Evolutionary conservation across 2,797 vertebrate species (phyloP), one percentile per base, ranked within the genome.

Genomic region (Catamblyrhynchus diadema): DNA sequence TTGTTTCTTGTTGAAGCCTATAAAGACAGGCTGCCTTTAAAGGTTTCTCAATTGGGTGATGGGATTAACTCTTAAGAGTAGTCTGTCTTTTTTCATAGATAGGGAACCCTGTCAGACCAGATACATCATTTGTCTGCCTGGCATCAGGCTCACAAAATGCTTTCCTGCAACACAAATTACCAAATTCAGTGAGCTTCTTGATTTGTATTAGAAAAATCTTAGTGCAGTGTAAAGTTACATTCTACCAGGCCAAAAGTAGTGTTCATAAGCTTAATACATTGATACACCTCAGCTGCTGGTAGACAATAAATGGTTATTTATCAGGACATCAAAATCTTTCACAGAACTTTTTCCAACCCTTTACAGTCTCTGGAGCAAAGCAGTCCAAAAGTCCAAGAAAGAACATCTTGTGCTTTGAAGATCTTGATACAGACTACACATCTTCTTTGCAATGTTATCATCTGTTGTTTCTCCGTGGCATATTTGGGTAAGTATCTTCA

Each of bases 311-410:
- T 44, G 22, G 33, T 39, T 80, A 64, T 60, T 92, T 89, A 73
- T 91, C 28, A 89, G 60, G 32, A 60, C 27, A 82, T 71, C 27
- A 89, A 57, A 93, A 89, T 23, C 48, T 87, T 89, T 27, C 44
- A 37, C 30, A 73, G 51, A 79, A 51, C 13, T 84, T 81, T 32
- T 73, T 90, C 77, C 35, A 54, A 33, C 3, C 3, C 12, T 23
- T 69, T 62, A 41, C 50, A 47, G 45, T 79, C 48, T 91, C 53
- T 51, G 48, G 37, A 93, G 71, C 13, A 89, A 73, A 92, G 41
- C 42, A 69, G 56, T 37, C 70, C 60, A 90, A 82, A 94, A 86
- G 81, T 20, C 66, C 48, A 62, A 59, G 66, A 88, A 84, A 65
- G 28, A 45, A 66, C 28, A 56, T 70, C 19, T 80, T 84, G 51